phyloP scores from a whole-genome alignment of 1,140 invertebrate genomes.

The Gonioctena quinquepunctata region DNA sequence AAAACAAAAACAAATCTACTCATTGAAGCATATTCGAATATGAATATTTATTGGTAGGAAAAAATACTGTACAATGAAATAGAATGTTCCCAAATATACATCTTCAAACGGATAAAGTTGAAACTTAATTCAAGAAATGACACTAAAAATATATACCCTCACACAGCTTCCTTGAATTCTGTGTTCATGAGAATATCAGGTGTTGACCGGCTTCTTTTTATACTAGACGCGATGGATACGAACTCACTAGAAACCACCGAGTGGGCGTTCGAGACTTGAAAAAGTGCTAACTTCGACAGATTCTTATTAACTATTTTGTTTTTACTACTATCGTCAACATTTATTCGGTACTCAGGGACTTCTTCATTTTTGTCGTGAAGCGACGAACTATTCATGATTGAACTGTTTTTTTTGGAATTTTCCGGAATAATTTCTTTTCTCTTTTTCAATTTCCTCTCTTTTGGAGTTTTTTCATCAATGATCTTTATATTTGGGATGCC shows the following conservation, averaged over 20 bases:
- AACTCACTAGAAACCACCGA: constrained; percentile 16
- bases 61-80: neutral
- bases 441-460: neutral
- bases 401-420: neutral
- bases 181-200: constrained; percentile 24
- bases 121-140: neutral
- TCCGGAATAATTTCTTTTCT: neutral
- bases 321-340: neutral
- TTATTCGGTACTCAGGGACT: neutral
- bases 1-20: too few relatives aligned
- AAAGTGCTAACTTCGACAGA: constrained; percentile 26
- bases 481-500: constrained; percentile 35
- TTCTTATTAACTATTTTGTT: constrained; percentile 22
- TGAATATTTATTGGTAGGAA: neutral
- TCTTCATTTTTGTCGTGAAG: neutral
- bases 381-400: neutral
- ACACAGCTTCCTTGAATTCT: constrained; percentile 2
- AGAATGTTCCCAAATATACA: neutral
- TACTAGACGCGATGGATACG: neutral
- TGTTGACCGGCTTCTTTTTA: constrained; percentile 25
- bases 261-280: constrained; percentile 30
- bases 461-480: constrained; percentile 14
- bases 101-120: neutral
- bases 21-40: neutral
- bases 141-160: too few relatives aligned